Evolutionary conservation across 2,888 invertebrate species (phyloP).

Genomic region (Odontomyia ornata): DNA sequence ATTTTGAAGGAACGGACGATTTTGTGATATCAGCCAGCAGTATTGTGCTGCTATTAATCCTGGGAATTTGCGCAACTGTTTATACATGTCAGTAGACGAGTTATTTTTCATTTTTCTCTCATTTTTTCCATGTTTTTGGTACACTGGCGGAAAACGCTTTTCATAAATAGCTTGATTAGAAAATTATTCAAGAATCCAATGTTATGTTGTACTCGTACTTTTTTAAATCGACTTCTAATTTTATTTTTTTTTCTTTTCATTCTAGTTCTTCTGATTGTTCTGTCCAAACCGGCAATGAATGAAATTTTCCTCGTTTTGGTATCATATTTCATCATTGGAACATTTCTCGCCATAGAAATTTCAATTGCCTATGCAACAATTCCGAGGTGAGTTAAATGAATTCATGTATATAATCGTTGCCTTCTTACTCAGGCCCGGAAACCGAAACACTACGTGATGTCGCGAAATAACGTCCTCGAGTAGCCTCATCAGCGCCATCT

Average conservation of each 20-base stretch:
- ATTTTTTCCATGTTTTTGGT: not conserved
- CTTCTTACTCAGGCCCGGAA: no score
- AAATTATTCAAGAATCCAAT: no score
- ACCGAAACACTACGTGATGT: no score
- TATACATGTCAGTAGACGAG: slow-evolving; percentile 67
- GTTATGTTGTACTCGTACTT: not conserved
- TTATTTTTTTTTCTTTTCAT: slow-evolving; percentile 34
- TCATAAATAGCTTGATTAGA: no score
- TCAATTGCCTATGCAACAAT: slow-evolving; percentile 66
- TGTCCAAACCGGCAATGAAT: slow-evolving; percentile 85
- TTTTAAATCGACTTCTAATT: no score
- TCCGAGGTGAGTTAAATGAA: slow-evolving; percentile 59
- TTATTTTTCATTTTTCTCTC: not conserved
- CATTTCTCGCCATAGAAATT: slow-evolving; percentile 79
- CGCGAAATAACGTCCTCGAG: no score
- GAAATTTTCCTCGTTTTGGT: slow-evolving; percentile 86
- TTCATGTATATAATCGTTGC: not conserved
- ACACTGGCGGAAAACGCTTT: no score
- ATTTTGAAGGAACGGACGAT: slow-evolving; percentile 19
- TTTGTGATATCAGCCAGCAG: slow-evolving; percentile 58
- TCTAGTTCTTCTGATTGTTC: slow-evolving; percentile 74
- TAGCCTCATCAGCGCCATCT: no score
- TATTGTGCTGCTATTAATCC: slow-evolving; percentile 60
- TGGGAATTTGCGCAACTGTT: slow-evolving; percentile 66
- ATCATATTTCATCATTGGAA: slow-evolving; percentile 82